Base-by-base conservation (phyloP, 2,888 invertebrate species). In the Callyntrura guangdongensis region DNA sequence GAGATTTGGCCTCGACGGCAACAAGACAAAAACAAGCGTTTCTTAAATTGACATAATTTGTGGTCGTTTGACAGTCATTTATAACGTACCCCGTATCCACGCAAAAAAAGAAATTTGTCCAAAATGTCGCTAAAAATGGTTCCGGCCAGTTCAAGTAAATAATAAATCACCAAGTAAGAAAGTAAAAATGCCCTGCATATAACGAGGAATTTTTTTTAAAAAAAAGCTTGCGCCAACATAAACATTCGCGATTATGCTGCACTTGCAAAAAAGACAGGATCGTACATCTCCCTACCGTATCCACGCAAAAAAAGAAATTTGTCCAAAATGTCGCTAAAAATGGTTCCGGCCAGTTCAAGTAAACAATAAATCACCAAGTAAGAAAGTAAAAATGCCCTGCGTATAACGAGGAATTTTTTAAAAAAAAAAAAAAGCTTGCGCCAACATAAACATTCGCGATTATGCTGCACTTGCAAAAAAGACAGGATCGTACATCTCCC, bases 111-210 rank as follows among this genome's bases (percentile, higher is more conserved):
- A 36, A 36, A 56, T 22, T 77, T 36, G 36, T 49, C 25, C 14
- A 5, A 72, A 12, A 27, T 77, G 17, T 27, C 74, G 4, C 74
- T 74, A 22, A 53, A 77, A 77, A 77, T 77, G 77, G 77, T 72
- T 72, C 45, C 25, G 53, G 25, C 36, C 36, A 36, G 36, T 36
- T 36, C 36, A 36, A 36, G 36, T 36, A 36, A 36, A 17, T 45
- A 72, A 36, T 72, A 72, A 72, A 72, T 72, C 45, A 72, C n/a
- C 45, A 45, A 72, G 8, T 53, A 53, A 14, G n/a, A 14, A 2
- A 53, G 11, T 14, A n/a, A n/a, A n/a, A n/a, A 53, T 36, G 36
- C 36, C 36, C 6, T 36, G 36, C 36, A 36, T 36, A n/a, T 36
- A 36, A 36, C 17, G 45, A 45, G 25, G 22, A 77, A 12, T n/a